phyloP scores from a whole-genome alignment of 1,140 invertebrate species.

The Pseudobourletiella spinata region DNA sequence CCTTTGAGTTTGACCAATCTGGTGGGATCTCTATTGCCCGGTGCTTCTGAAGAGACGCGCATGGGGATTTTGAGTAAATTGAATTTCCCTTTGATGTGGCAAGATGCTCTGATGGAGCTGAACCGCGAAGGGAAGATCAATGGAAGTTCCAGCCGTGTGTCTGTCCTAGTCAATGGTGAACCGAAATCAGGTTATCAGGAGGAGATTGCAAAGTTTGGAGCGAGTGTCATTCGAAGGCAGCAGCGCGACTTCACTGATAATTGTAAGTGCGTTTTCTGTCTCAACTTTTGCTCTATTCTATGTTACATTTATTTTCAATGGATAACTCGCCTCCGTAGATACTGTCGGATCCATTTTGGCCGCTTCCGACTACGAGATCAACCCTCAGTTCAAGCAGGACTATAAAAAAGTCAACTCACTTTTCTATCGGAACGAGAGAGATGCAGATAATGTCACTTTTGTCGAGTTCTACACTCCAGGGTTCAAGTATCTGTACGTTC shows the following conservation, averaged over 20 bases:
- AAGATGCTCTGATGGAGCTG: constrained; percentile 11
- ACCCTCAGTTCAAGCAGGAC: constrained; percentile 9
- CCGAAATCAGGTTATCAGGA: background rate
- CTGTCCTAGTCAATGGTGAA: constrained; percentile 9
- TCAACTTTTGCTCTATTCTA: background rate
- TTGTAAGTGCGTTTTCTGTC: background rate
- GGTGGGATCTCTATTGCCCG: background rate
- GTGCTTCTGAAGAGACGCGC: constrained; percentile 6
- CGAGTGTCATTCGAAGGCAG: background rate
- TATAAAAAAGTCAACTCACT: background rate
- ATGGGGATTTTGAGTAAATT: constrained; percentile 16
- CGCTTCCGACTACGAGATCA: constrained; percentile 5
- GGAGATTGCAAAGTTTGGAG: background rate
- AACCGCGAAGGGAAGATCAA: background rate
- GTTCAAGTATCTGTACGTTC: constrained; percentile 23
- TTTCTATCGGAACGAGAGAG: constrained; percentile 30
- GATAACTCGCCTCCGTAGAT: background rate
- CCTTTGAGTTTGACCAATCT: constrained; percentile 13
- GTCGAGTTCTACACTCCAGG: constrained; percentile 16
- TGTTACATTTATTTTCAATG: background rate
- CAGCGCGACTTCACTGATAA: background rate
- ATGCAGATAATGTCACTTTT: constrained; percentile 20
- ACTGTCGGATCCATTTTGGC: constrained; percentile 1
- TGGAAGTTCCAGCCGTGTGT: background rate
- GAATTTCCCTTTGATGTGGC: constrained; percentile 19